Base-by-base conservation (phyloP, 30 jellyfish, hydroid and myxozoan species). In the Aurelia aurita complex sp. Pacific region DNA sequence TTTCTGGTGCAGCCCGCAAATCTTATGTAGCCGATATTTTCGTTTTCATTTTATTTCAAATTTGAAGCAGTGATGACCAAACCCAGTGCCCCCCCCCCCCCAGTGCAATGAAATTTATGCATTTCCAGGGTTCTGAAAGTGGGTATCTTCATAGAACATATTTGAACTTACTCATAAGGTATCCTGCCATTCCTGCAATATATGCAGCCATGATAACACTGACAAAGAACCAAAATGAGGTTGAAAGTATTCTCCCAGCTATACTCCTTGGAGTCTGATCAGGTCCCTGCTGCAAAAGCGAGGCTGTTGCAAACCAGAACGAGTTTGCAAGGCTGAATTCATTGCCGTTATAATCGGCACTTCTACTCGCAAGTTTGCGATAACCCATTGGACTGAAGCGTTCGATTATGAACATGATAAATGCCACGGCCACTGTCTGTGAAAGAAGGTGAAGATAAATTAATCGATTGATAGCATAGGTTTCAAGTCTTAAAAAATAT, bases 261-360 rank as follows among this genome's bases (percentile, higher is more conserved):
- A 85, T 76, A 62, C 92, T 90, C 70, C 83, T 77, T 13, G 97
- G 97, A 9, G 97, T 90, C 10, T 83, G 91, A 66, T 90, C 97
- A 9, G 97, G 94, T 50, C 97, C 97, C 74, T 90, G 97, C 43
- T 90, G 97, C 67, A 90, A 74, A 70, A 83, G 50, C 68, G 97
- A 90, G 72, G 97, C 92, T 62, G 88, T 83, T 35, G 90, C 94
- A 64, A 90, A 90, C 97, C 97, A 90, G 42, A 90, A 71, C 80
- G 90, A 76, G 81, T 90, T 90, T 16, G 80, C 83, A 59, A 90
- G 64, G 61, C 71, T 85, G 88, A 90, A 82, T 40, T 90, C 97
- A 77, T 79, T 88, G 11, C 97, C 97, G 11, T 73, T 80, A 38
- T 63, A 64, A 36, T 90, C 97, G 5, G 89, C 84, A 40, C 79